Evolutionary conservation across 2,113 vertebrate species (phyloP), one percentile per base, ranked within the genome.

Genomic region (Stegostoma tigrinum): DNA sequence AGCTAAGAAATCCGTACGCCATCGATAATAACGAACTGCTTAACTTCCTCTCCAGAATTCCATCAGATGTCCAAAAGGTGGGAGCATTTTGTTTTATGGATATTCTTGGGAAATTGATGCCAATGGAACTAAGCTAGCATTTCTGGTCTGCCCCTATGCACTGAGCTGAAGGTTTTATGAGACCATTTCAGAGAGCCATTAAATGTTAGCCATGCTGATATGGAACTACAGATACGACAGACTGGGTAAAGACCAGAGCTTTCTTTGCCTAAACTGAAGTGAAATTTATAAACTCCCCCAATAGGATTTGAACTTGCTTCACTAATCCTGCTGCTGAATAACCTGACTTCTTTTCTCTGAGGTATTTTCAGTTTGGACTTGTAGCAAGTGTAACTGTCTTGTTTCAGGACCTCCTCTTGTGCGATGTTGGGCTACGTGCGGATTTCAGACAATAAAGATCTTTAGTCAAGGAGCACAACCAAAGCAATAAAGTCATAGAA

Each of bases 31-130:
- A 99, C 96, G 98, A 99, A 97, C 97, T 99, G 75, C 98, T 99
- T 96, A 98, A 99, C 98, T 99, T 99, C 97, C 98, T 99, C 98
- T 98, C 98, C 98, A 98, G 99, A 97, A 98, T 99, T 96, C 99
- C 99, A 70, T 99, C 98, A 96, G 99, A 99, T 97, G 98, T 99
- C 98, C 98, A 99, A 97, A 99, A 99, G 98, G 99, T 99, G 98
- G 86, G 98, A 66, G 19, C 12, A 38, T 66, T 93, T 66, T 61
- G 10, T 67, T 2, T 66, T 12, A 66, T n/a, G 64, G 10, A 12
- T n/a, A 0, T 6, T 93, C 64, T 34, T 34, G 10, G 17, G 61
- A 30, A 64, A 10, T 17, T 27, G 27, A 45, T 7, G 14, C 30
- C 86, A 30, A 14, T 89, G 86, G 55, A 34, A 34, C 48, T 42